Conservation (phyloP, 2,888 invertebrate genomes). For the Brenthis hecate region DNA sequence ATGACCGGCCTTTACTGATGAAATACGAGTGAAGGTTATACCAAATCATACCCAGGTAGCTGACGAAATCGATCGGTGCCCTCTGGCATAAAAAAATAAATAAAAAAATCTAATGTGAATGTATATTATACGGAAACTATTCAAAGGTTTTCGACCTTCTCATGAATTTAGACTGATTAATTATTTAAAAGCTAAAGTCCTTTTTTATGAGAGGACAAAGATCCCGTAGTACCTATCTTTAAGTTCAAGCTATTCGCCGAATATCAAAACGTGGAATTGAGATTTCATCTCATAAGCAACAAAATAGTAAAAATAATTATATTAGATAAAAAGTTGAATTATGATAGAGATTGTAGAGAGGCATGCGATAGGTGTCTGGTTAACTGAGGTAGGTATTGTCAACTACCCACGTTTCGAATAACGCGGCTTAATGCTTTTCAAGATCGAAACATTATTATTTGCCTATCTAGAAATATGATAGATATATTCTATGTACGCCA, state of each 20-base stretch:
- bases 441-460: too few relatives aligned
- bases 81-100: slow-evolving; percentile 48
- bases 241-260: neutral
- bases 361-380: too few relatives aligned
- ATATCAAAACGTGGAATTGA: neutral
- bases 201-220: slow-evolving; percentile 35
- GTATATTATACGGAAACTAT: slow-evolving; percentile 43
- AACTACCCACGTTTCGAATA: too few relatives aligned
- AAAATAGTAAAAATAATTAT: too few relatives aligned
- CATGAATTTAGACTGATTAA: slow-evolving; percentile 38
- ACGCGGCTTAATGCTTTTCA: too few relatives aligned
- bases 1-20: slow-evolving; percentile 65
- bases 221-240: slow-evolving; percentile 7
- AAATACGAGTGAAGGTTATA: slow-evolving; percentile 70
- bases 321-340: too few relatives aligned
- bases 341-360: too few relatives aligned
- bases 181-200: slow-evolving; percentile 29
- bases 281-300: too few relatives aligned
- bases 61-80: slow-evolving; percentile 53
- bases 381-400: too few relatives aligned
- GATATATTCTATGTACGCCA: neutral
- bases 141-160: slow-evolving; percentile 45
- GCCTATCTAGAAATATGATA: too few relatives aligned
- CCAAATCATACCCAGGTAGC: slow-evolving; percentile 59
- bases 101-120: slow-evolving; percentile 30